These are phyloP conservation scores for Nothura maculosa DNA, from an alignment of 2,797 vertebrate genomes.

Conservation along the genomic window DNA sequence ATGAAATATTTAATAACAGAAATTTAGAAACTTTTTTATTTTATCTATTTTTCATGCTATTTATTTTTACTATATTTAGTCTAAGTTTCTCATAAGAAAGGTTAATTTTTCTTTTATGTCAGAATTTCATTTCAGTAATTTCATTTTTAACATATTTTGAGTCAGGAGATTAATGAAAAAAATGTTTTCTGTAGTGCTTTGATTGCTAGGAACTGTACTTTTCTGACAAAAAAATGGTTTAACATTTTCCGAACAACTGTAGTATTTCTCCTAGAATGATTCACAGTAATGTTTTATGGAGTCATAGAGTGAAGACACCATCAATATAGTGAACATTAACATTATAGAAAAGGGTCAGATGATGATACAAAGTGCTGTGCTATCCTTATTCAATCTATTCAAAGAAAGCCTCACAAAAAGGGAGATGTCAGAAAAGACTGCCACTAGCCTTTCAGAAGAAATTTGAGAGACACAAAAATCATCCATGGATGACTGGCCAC, in stretches of 20 bases:
- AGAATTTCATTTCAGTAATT: background rate
- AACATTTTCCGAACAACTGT: background rate
- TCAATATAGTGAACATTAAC: background rate
- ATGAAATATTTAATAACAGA: background rate
- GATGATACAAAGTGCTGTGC: background rate
- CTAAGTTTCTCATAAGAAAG: background rate
- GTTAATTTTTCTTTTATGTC: background rate
- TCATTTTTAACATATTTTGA: background rate
- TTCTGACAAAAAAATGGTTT: constrained; percentile 1
- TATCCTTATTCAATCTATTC: background rate
- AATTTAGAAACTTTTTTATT: background rate
- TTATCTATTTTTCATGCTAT: background rate
- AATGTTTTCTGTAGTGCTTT: background rate
- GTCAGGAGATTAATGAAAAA: background rate
- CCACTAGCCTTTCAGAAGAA: background rate
- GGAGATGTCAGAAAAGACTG: background rate
- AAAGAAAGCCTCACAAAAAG: background rate
- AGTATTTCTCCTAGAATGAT: background rate
- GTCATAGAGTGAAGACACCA: background rate
- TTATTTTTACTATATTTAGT: background rate
- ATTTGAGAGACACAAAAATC: background rate
- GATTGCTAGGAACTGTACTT: background rate
- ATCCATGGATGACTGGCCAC: background rate
- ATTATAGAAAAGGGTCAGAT: background rate
- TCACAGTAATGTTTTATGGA: background rate